These are phyloP conservation scores for Pachycephala philippinensis DNA, from an alignment of 2,113 vertebrate genomes.

Conservation along the genomic window DNA sequence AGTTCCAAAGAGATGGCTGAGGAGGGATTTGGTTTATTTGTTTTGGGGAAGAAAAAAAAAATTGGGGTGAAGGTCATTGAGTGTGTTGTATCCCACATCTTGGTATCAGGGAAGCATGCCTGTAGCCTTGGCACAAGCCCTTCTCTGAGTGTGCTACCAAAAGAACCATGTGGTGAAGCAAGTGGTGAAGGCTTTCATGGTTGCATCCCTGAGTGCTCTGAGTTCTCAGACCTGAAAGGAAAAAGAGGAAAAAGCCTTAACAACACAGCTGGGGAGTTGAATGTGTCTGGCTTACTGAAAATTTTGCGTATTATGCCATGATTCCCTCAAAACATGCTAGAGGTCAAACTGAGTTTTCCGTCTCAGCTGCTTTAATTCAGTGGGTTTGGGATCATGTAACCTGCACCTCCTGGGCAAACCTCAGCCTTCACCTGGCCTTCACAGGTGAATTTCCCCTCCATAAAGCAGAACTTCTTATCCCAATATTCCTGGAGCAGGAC, in stretches of 20 bases:
- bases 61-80: accelerated
- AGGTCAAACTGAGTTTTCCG: not conserved
- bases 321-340: not conserved
- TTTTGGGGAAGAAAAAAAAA: not conserved
- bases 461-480: not conserved
- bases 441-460: not conserved
- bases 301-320: not conserved
- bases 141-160: not conserved
- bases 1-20: not conserved
- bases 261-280: not conserved
- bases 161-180: not conserved
- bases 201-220: not conserved
- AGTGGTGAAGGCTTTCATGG: not conserved
- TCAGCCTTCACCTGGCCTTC: not conserved
- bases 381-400: not conserved
- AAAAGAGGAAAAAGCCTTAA: not conserved
- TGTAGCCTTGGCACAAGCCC: not conserved
- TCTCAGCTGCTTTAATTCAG: not conserved
- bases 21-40: not conserved
- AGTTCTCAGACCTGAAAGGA: not conserved
- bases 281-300: not conserved
- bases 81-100: accelerated
- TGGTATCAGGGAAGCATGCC: not conserved
- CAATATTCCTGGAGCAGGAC: not conserved
- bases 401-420: not conserved